These are phyloP conservation scores for Pangasius mekongensis DNA, from an alignment of 2,797 vertebrate species.

Conservation along the genomic window DNA sequence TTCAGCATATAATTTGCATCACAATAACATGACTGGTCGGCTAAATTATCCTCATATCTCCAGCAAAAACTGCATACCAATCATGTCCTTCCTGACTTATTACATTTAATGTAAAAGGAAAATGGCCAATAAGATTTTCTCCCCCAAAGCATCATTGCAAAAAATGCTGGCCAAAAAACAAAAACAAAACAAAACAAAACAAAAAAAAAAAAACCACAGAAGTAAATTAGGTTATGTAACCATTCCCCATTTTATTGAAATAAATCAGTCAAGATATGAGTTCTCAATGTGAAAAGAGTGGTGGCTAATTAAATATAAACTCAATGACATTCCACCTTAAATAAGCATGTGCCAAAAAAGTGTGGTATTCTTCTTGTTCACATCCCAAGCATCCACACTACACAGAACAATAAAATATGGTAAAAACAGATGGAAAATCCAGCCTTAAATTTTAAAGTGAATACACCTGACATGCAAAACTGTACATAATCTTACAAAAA, in stretches of 20 bases:
- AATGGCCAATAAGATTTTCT: background rate
- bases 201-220: slow-evolving; percentile 9
- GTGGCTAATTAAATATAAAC: slow-evolving; percentile 84
- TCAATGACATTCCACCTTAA: slow-evolving; percentile 90
- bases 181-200: too few relatives aligned
- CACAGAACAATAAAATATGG: slow-evolving; percentile 75
- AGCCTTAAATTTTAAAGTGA: slow-evolving; percentile 73
- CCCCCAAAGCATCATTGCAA: background rate
- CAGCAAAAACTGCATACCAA: background rate
- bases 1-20: background rate
- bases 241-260: slow-evolving; percentile 98
- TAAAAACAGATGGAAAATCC: slow-evolving; percentile 54
- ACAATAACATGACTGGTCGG: background rate
- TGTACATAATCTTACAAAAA: slow-evolving; percentile 98
- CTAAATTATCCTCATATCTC: background rate
- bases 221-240: slow-evolving; percentile 78
- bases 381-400: slow-evolving; percentile 81
- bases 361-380: slow-evolving; percentile 86
- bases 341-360: slow-evolving; percentile 96
- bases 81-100: background rate
- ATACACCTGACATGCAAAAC: slow-evolving; percentile 99
- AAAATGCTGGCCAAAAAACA: background rate
- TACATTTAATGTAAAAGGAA: background rate
- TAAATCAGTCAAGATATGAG: slow-evolving; percentile 94
- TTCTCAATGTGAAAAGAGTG: slow-evolving; percentile 84